Evolutionary conservation across 2,797 vertebrate genomes (phyloP), one percentile per base, ranked within the genome.

Genomic region (Acridotheres tristis): DNA sequence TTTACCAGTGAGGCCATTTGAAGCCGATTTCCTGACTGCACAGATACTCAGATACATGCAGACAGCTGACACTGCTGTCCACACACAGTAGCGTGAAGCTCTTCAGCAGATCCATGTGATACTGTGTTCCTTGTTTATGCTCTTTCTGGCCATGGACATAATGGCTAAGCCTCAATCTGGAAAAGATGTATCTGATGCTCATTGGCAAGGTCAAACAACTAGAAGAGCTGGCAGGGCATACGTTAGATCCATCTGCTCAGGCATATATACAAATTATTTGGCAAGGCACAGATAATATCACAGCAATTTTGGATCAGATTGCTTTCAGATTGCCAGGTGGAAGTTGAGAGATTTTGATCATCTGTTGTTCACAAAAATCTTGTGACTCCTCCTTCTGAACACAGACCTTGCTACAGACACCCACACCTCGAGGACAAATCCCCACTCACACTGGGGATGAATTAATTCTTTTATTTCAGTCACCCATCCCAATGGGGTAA

Each of bases 231-330:
- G 94, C 94, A 91, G 71, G 71, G 68, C 25, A 11, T 15, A 17
- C 0, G 36, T 38, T 5, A 77, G 80, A 94, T 93, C 95, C 96
- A 96, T 97, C 96, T 96, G 96, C 86, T 96, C 78, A 94, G 95
- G 94, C 83, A 90, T 38, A 93, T 85, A 89, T 19, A 96, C 88
- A 96, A 95, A 95, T 94, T 80, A 94, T 96, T 91, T 97, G 96
- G 95, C 94, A 96, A 86, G 77, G 85, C 85, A 82, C 0, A 2
- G 89, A 40, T 43, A 93, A 65, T 94, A 94, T 79, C 89, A 84
- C 95, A 95, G 91, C n/a, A 53, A 93, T 90, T 94, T 80, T 95
- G 95, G 95, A 95, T 87, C 83, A 71, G 77, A 62, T 18, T 53
- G 47, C 77, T 90, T 89, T 87, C 42, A 59, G 67, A 80, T n/a